Base-by-base conservation (phyloP, 1,140 invertebrate genomes). In the Drosophila arawakana region DNA sequence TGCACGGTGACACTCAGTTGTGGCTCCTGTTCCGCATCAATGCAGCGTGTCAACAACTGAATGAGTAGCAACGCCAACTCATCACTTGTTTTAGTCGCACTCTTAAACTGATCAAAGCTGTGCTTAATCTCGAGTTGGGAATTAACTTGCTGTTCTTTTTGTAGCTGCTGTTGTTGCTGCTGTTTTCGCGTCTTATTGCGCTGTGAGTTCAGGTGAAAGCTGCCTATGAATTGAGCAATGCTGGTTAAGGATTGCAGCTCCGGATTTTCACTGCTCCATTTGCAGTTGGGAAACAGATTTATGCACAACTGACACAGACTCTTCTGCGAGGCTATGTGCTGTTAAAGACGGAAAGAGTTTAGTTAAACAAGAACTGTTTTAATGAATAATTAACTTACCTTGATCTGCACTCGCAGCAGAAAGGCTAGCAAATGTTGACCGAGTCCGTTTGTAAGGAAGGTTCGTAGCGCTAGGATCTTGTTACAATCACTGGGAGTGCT, bases 311-410 rank as follows among this genome's bases (percentile, higher is more conserved):
- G 91, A 47, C 90, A 92, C 4, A 92, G 78, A 50, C 84, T 90
- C 57, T 91, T 91, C 65, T 91, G 91, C 6, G 91, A 92, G 25
- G 91, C 91, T 63, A 92, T 91, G 37, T 90, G 80, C 91, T 92
- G 54, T 8, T 21, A 21, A 21, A 21, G 1, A 21, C 18, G 1
- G 18, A 21, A 69, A 49, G 2, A 43, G 10, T 2, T 37, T 15
- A 49, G 2, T 25, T n/a, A 44, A 50, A 13, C 2, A 13, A 18
- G 43, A 2, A 30, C 0, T 30, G 25, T 30, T 30, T 5, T 5
- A 30, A 35, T 25, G 9, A 4, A 30, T 9, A 3, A 30, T 2
- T 13, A n/a, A 58, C 73, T 73, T 76, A 67, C 91, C 81, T 91
- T 91, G 37, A 81, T 86, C 59, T 91, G 84, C 10, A 91, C 88